A percentile compares a stretch with the other conserved stretches of the same genome.
Evolutionary conservation across 2,113 vertebrate genomes (phyloP).

Genomic region (Oxyura jamaicensis): DNA sequence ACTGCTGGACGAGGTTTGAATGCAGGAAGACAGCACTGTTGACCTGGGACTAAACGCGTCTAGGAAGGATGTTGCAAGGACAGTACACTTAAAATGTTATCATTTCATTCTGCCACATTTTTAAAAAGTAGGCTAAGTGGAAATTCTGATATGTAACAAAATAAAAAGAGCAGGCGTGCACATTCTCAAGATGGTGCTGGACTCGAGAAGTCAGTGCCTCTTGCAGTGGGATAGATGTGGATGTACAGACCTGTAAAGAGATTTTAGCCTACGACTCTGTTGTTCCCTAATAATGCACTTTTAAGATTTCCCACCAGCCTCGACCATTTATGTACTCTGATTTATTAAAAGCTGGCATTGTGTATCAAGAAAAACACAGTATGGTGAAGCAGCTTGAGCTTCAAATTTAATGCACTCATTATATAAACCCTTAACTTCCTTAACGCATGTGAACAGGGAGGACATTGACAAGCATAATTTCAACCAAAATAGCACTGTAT

Average conservation of each 20-base stretch:
- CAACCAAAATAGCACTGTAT: slow-evolving; percentile 36
- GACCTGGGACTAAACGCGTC: background rate
- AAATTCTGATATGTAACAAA: accelerated
- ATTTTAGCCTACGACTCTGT: background rate
- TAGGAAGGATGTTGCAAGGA: background rate
- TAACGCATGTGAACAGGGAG: slow-evolving; percentile 18
- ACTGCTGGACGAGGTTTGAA: background rate
- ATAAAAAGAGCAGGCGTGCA: background rate
- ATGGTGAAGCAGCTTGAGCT: slow-evolving; percentile 44
- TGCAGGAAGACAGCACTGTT: background rate
- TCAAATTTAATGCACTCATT: slow-evolving; percentile 24
- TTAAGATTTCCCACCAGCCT: background rate
- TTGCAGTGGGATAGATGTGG: background rate
- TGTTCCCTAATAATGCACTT: background rate
- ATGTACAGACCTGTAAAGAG: background rate
- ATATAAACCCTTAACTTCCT: background rate
- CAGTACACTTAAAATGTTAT: background rate
- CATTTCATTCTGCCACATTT: background rate
- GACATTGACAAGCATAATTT: slow-evolving; percentile 27
- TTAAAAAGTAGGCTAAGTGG: accelerated
- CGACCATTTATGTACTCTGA: background rate
- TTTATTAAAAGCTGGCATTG: slow-evolving; percentile 3
- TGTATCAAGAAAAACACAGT: slow-evolving; percentile 35
- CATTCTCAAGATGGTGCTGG: background rate
- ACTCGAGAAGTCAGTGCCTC: background rate